Percentiles rank a stretch among this genome's conserved stretches.
These are phyloP conservation scores for Phrynocephalus forsythii DNA, from an alignment of 2,797 vertebrate genomes.

Conservation along the genomic window DNA sequence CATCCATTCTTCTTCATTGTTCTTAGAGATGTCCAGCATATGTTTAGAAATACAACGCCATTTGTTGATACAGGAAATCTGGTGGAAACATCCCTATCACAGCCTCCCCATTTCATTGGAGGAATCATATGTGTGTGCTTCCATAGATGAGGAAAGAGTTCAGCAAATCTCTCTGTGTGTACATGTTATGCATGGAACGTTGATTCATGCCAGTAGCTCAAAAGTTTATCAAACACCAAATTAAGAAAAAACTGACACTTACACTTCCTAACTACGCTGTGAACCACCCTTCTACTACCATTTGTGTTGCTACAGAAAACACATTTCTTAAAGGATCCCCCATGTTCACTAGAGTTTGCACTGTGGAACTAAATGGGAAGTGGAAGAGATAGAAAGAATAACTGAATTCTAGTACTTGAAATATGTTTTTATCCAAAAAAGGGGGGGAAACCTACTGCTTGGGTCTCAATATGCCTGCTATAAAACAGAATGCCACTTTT, in stretches of 20 bases:
- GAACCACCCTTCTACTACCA: not conserved
- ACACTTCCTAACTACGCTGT: constrained; percentile 25
- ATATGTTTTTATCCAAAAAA: constrained; percentile 14
- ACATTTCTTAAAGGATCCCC: constrained; percentile 31
- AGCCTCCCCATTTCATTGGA: not conserved
- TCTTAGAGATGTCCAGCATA: not conserved
- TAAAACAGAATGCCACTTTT: not conserved
- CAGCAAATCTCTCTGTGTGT: not conserved
- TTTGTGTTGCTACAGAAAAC: constrained; percentile 42
- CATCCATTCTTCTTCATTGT: constrained; percentile 1
- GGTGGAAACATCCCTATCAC: no score
- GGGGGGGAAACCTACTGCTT: constrained; percentile 16
- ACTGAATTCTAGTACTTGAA: constrained; percentile 42
- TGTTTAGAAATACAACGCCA: not conserved
- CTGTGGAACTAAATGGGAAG: constrained; percentile 26
- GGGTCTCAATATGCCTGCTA: not conserved
- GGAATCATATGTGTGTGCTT: not conserved
- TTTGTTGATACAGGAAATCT: not conserved
- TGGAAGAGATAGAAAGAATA: constrained; percentile 32
- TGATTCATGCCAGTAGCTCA: constrained; percentile 27
- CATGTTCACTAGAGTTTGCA: constrained; percentile 56
- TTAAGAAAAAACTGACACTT: not conserved
- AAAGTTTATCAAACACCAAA: constrained; percentile 20
- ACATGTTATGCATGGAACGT: not conserved
- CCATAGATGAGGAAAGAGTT: not conserved